Conservation (phyloP, 2,797 vertebrate genomes). For the Galaxias olidus region DNA sequence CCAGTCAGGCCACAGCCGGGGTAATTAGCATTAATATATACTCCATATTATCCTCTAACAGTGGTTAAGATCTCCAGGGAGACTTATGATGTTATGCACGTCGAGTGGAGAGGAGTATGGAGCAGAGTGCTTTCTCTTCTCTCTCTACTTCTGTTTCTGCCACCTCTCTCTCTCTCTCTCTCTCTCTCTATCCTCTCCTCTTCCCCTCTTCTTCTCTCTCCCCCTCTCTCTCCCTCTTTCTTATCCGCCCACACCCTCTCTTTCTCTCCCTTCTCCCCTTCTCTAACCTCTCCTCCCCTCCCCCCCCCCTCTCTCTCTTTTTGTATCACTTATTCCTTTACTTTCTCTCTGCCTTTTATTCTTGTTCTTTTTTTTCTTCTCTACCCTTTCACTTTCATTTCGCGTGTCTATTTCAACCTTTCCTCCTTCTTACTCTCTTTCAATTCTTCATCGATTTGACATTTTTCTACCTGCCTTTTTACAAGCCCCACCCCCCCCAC, state of each 20-base stretch:
- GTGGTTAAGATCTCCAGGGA: slow-evolving; percentile 28
- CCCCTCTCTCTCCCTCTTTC: not conserved
- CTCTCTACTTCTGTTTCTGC: slow-evolving; percentile 20
- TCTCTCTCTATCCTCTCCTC: not conserved
- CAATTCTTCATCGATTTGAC: no score
- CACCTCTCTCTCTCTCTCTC: not conserved
- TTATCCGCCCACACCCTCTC: not conserved
- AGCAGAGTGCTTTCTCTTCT: slow-evolving; percentile 14
- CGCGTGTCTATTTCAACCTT: not conserved
- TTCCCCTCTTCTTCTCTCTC: not conserved
- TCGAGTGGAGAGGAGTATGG: slow-evolving; percentile 30
- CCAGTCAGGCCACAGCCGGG: slow-evolving; percentile 31
- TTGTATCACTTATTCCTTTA: not conserved
- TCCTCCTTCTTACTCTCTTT: no score
- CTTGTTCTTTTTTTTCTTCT: not conserved
- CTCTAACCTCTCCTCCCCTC: not conserved
- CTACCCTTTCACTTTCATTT: not conserved
- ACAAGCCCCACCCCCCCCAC: no score
- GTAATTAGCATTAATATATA: slow-evolving; percentile 65
- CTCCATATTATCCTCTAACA: slow-evolving; percentile 54
- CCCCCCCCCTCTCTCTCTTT: not conserved
- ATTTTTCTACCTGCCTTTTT: no score
- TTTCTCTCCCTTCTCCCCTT: not conserved
- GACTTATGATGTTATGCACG: slow-evolving; percentile 45
- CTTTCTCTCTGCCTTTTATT: not conserved